Percentiles rank a stretch among this genome's conserved stretches.
Conservation (phyloP, 1,140 invertebrate species). For the Drosophila ogumai region DNA sequence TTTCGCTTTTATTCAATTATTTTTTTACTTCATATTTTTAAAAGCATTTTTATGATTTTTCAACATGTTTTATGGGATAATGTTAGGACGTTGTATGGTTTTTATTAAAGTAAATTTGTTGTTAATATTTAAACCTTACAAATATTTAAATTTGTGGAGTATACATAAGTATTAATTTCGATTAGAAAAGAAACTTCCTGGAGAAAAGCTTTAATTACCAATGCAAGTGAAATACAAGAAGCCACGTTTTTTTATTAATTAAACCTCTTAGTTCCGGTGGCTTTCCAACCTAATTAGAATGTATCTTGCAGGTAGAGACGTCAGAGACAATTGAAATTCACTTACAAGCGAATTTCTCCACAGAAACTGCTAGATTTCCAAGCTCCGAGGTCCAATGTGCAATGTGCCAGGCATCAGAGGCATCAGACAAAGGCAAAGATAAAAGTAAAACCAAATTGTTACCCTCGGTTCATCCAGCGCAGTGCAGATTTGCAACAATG, state of each 20-base stretch:
- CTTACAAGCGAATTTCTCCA: slow-evolving; percentile 36
- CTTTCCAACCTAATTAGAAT: slow-evolving; percentile 22
- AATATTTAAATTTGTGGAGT: accelerated
- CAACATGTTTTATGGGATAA: no score
- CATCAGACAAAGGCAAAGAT: slow-evolving; percentile 45
- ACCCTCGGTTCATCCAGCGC: slow-evolving; percentile 40
- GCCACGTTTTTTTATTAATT: background rate
- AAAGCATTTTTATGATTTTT: no score
- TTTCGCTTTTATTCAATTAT: background rate
- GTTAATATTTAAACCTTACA: background rate
- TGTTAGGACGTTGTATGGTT: no score
- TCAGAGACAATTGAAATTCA: slow-evolving; percentile 37
- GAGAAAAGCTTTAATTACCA: background rate
- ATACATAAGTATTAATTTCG: background rate
- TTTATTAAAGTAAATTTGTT: no score
- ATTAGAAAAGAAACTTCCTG: background rate
- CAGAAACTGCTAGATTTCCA: slow-evolving; percentile 19
- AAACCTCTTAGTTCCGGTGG: background rate
- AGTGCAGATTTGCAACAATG: slow-evolving; percentile 76
- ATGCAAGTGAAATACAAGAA: background rate
- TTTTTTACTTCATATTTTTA: background rate
- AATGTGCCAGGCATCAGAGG: slow-evolving; percentile 18
- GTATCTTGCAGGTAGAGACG: slow-evolving; percentile 12
- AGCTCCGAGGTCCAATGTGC: slow-evolving; percentile 52
- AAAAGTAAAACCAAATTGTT: slow-evolving; percentile 57